A percentile compares a stretch with the other conserved stretches of the same genome.
Evolutionary conservation across 2,888 invertebrate species (phyloP).

Genomic region (Pachliopta kotzebuea): DNA sequence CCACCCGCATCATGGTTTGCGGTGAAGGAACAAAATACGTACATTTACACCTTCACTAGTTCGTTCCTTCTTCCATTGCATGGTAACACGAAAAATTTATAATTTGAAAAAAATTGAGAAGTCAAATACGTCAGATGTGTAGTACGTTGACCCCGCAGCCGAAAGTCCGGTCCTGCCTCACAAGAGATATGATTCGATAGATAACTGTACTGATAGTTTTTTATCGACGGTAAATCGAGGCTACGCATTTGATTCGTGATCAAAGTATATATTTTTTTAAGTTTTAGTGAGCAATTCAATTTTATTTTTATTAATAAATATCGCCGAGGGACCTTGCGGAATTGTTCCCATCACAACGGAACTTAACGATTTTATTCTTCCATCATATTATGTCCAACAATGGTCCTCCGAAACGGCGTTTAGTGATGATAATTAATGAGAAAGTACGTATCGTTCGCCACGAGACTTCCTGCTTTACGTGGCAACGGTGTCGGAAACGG

Average conservation of each 20-base stretch:
- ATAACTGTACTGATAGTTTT: slow-evolving; percentile 73
- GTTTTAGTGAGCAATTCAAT: slow-evolving; percentile 28
- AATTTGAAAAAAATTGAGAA: slow-evolving; percentile 52
- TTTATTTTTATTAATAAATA: slow-evolving; percentile 29
- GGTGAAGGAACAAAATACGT: slow-evolving; percentile 17
- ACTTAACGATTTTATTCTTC: slow-evolving; percentile 16
- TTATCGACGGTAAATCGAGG: slow-evolving; percentile 62
- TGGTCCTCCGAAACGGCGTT: slow-evolving; percentile 23
- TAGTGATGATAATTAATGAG: slow-evolving; percentile 29
- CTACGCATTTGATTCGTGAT: slow-evolving; percentile 64
- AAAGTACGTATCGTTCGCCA: slow-evolving; percentile 34
- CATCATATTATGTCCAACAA: slow-evolving; percentile 22
- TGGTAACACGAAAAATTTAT: slow-evolving; percentile 47
- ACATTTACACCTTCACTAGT: not conserved
- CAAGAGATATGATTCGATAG: slow-evolving; percentile 73
- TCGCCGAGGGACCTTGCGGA: slow-evolving; percentile 26
- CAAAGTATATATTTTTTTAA: slow-evolving; percentile 34
- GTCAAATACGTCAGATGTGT: slow-evolving; percentile 54
- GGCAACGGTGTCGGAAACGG: slow-evolving; percentile 43
- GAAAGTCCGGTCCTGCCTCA: slow-evolving; percentile 56
- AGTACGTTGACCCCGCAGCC: slow-evolving; percentile 50
- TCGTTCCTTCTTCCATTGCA: slow-evolving; percentile 3
- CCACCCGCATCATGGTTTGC: slow-evolving; percentile 19
- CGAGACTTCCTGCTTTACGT: slow-evolving; percentile 34
- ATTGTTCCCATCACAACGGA: slow-evolving; percentile 18